A percentile compares a stretch with the other conserved stretches of the same genome.
Evolutionary conservation across 64 coral and sea anemone genomes (phyloP).

Genomic region (Trachythela sp.): DNA sequence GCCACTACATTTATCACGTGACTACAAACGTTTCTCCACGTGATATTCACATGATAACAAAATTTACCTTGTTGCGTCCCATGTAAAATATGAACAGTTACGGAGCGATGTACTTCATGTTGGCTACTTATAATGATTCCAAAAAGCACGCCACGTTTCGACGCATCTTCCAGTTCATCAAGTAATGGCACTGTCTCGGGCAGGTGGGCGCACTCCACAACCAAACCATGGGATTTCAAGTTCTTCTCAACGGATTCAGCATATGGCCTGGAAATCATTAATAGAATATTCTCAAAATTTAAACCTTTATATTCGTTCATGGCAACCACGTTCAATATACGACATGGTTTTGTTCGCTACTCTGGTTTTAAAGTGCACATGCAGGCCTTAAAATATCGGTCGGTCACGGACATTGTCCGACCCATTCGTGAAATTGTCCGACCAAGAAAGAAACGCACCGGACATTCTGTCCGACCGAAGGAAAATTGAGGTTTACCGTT

Average conservation of each 20-base stretch:
- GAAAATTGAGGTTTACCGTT: too few relatives aligned
- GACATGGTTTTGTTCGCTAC: too few relatives aligned
- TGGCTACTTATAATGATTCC: conserved; percentile 88
- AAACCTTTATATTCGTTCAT: not conserved
- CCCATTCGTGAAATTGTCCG: too few relatives aligned
- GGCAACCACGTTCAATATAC: too few relatives aligned
- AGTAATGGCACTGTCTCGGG: conserved; percentile 64
- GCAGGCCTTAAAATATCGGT: too few relatives aligned
- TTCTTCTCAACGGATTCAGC: conserved; percentile 85
- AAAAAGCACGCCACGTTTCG: conserved; percentile 80
- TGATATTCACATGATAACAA: not conserved
- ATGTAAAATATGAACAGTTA: conserved; percentile 94
- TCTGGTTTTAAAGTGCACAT: too few relatives aligned
- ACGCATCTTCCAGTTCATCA: conserved; percentile 70
- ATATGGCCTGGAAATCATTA: conserved; percentile 70
- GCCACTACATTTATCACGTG: not conserved
- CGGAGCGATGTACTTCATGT: conserved; percentile 97
- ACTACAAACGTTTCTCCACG: not conserved
- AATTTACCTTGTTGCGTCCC: conserved; percentile 89
- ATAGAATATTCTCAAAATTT: not conserved
- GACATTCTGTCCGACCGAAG: too few relatives aligned
- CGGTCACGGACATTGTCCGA: too few relatives aligned
- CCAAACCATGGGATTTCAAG: conserved; percentile 64
- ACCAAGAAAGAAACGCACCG: too few relatives aligned
- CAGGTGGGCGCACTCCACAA: conserved; percentile 73